Percentiles rank a stretch among this genome's conserved stretches.
phyloP scores from a whole-genome alignment of 53 echinoderm and acorn worm species.

The Paracentrotus lividus region DNA sequence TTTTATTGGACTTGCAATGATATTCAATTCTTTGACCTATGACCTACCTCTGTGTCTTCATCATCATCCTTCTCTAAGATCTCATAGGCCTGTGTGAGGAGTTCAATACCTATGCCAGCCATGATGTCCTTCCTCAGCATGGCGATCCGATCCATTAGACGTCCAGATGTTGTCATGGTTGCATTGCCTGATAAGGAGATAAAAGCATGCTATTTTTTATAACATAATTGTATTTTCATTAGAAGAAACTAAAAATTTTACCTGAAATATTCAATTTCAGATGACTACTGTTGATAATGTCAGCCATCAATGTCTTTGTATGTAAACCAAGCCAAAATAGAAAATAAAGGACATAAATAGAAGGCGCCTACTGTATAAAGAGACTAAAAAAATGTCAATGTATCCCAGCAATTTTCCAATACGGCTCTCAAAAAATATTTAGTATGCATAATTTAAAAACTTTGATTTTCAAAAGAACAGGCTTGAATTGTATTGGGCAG shows the following conservation, averaged over 20 bases:
- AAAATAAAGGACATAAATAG: too few relatives aligned
- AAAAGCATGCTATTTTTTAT: not conserved
- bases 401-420: not conserved
- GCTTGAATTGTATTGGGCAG: not conserved
- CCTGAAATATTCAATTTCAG: not conserved
- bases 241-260: too few relatives aligned
- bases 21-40: not conserved
- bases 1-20: too few relatives aligned
- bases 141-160: conserved; percentile 96
- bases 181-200: conserved; percentile 80
- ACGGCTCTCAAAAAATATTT: not conserved
- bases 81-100: conserved; percentile 85
- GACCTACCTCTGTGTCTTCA: conserved; percentile 89
- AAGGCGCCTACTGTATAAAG: too few relatives aligned
- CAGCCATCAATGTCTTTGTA: too few relatives aligned
- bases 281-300: not conserved
- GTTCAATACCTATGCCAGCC: conserved; percentile 89
- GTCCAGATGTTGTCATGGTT: conserved; percentile 96
- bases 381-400: too few relatives aligned
- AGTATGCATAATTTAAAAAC: not conserved
- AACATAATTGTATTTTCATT: too few relatives aligned
- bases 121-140: conserved; percentile 96
- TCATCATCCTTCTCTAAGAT: conserved; percentile 89
- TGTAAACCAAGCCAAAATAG: too few relatives aligned
- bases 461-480: not conserved